Base-by-base conservation (phyloP, 2,888 invertebrate species). In the Phaedon cochleariae region DNA sequence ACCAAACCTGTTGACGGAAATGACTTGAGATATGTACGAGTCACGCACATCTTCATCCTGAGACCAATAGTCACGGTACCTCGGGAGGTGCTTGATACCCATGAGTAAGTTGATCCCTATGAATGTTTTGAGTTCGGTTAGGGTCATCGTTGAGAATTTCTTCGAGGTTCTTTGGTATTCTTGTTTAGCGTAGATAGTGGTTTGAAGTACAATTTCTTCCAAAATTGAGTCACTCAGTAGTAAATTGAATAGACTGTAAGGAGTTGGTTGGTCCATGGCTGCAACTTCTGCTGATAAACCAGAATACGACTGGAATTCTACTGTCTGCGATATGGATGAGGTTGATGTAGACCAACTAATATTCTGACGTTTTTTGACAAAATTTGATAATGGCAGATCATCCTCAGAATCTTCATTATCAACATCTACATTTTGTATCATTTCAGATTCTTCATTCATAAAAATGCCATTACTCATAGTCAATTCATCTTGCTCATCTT, bases 271-370 rank as follows among this genome's bases (percentile, higher is more conserved):
- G 6, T 34, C 31, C 46, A 46, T 46, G 20, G 46, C 12, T 46
- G 6, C 46, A 46, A 46, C 46, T 46, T 46, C 46, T 20, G 17
- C 20, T 46, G 46, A 9, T 46, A 17, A 46, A 46, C 46, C 46
- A 15, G 46, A 17, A 46, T 46, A 10, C 1, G 46, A 46, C 46
- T 41, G 41, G 6, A 55, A 74, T 63, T 17, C 70, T 68, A 49
- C 5, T 20, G 49, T 49, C 6, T 34, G 31, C 4, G 15, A 46
- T 49, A 3, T 5, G 20, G 49, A 49, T 10, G 49, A 2, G 5
- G 20, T 49, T 20, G 49, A 5, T 20, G 5, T 49, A 20, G 22
- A 49, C 49, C 20, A 49, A 49, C 1, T 49, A 7, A 46, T 18
- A 17, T 46, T 6, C 46, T 46, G 46, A 2, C 46, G 17, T 17